Conservation (phyloP, 2,797 vertebrate species). For the Trachops cirrhosus region DNA sequence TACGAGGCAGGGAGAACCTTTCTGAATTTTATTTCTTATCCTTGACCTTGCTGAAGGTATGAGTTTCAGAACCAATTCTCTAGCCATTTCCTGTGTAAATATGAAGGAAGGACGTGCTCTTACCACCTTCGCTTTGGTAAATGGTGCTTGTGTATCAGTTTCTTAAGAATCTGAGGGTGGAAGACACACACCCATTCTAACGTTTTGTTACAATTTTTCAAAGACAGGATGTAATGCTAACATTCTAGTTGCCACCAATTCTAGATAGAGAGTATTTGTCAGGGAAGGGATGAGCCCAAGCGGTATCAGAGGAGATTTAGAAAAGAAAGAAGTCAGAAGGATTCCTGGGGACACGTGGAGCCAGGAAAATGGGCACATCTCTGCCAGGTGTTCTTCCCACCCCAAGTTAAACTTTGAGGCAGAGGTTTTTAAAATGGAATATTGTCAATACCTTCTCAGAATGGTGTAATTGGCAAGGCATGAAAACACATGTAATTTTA, state of each 20-base stretch:
- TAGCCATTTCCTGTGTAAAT: neutral
- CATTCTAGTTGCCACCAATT: no score
- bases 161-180: neutral
- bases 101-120: rapidly evolving
- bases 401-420: neutral
- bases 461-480: neutral
- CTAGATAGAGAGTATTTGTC: neutral
- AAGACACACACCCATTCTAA: neutral
- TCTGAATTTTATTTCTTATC: neutral
- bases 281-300: neutral
- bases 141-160: rapidly evolving
- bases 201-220: neutral
- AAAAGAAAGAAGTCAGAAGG: neutral
- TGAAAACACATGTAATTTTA: neutral
- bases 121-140: rapidly evolving
- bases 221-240: neutral
- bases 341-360: neutral
- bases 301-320: neutral
- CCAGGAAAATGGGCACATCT: neutral
- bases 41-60: neutral
- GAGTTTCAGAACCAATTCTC: neutral
- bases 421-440: neutral
- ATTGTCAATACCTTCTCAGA: neutral
- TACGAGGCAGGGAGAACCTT: neutral
- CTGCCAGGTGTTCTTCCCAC: no score